phyloP scores from a whole-genome alignment of 2,888 invertebrate genomes.

The Trichogramma dendrolimi region DNA sequence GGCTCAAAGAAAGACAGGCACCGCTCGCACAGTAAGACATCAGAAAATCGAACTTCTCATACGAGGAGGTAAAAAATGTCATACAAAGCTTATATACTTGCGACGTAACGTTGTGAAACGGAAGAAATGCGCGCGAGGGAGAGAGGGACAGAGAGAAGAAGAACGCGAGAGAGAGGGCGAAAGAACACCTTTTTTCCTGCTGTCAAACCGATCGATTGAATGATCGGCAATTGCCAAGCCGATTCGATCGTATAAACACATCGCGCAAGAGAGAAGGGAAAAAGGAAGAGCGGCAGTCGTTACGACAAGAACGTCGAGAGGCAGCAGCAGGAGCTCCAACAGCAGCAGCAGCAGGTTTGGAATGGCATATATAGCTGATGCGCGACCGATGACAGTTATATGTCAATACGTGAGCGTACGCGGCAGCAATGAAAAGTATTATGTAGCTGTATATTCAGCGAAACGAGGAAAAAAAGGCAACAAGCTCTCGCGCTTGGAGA shows the following conservation, averaged over 20 bases:
- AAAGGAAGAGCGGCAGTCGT: background rate
- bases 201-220: slow-evolving; percentile 24
- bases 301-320: background rate
- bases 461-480: slow-evolving; percentile 10
- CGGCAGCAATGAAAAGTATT: slow-evolving; percentile 39
- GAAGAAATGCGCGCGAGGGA: background rate
- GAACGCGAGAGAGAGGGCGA: slow-evolving; percentile 1
- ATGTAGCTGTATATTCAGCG: slow-evolving; percentile 5
- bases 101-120: background rate
- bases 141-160: background rate
- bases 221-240: slow-evolving; percentile 28
- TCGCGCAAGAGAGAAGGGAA: background rate
- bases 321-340: background rate
- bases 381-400: slow-evolving; percentile 48
- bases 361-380: background rate
- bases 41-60: no score
- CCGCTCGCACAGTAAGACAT: no score
- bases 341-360: background rate
- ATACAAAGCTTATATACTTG: no score
- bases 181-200: slow-evolving; percentile 17
- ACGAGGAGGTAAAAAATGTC: no score
- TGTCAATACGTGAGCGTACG: slow-evolving; percentile 43
- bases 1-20: no score
- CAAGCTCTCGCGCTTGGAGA: background rate
- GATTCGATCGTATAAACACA: slow-evolving; percentile 22